These are phyloP conservation scores for Ceratina australensis DNA, from an alignment of 1,140 invertebrate genomes.

Conservation along the genomic window DNA sequence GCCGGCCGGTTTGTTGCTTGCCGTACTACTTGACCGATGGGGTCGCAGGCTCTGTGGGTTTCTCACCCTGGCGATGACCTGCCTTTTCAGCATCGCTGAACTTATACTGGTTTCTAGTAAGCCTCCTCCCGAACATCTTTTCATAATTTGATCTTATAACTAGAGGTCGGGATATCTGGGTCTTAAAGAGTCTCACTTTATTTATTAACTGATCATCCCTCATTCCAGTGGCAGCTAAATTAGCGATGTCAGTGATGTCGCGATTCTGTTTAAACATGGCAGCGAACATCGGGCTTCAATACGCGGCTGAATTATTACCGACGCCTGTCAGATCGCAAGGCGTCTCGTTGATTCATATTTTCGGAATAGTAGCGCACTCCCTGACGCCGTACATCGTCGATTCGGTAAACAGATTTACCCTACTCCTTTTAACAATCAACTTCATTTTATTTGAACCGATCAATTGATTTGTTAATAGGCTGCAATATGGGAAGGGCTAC, in stretches of 20 bases:
- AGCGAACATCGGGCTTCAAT: slow-evolving; percentile 84
- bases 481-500: slow-evolving; percentile 80
- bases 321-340: slow-evolving; percentile 84
- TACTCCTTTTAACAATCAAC: neutral
- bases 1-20: slow-evolving; percentile 84
- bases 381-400: slow-evolving; percentile 87
- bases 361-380: slow-evolving; percentile 82
- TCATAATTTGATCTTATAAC: too few relatives aligned
- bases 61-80: slow-evolving; percentile 79
- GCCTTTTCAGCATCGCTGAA: slow-evolving; percentile 79
- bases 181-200: too few relatives aligned
- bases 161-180: too few relatives aligned
- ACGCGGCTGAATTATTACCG: slow-evolving; percentile 83
- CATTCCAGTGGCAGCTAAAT: slow-evolving; percentile 58
- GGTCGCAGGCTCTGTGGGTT: slow-evolving; percentile 83
- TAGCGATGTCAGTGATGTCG: slow-evolving; percentile 79
- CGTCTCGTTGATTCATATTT: slow-evolving; percentile 82
- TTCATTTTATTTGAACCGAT: neutral
- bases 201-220: neutral
- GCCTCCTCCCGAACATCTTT: neutral
- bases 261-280: slow-evolving; percentile 82
- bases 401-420: slow-evolving; percentile 80
- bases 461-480: slow-evolving; percentile 74
- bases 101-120: slow-evolving; percentile 70
- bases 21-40: slow-evolving; percentile 84